These are phyloP conservation scores for Macrotis lagotis DNA, from an alignment of 2,113 vertebrate species.

Conservation along the genomic window DNA sequence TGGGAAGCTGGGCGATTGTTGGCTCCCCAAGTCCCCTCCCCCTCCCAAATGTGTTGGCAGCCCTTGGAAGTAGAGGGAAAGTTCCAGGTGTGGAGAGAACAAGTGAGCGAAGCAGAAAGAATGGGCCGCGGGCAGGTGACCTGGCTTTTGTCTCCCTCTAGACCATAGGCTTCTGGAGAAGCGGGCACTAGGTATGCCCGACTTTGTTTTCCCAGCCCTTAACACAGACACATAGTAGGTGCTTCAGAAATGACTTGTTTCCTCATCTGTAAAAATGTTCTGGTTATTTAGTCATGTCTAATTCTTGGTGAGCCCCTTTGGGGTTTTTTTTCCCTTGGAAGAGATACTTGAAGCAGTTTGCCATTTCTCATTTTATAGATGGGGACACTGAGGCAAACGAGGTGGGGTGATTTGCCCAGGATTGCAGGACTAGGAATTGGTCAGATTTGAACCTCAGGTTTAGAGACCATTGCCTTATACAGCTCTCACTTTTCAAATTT, in stretches of 20 bases:
- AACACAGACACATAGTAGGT: background rate
- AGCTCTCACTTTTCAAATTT: constrained; percentile 6
- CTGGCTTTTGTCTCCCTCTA: too few species aligned
- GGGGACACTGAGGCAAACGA: background rate
- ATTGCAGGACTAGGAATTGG: background rate
- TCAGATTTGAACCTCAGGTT: background rate
- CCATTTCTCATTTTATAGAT: background rate
- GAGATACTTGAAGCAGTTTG: background rate
- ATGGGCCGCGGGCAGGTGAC: background rate
- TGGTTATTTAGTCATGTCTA: background rate
- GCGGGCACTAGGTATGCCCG: background rate
- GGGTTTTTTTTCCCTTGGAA: background rate
- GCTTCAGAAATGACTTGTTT: background rate
- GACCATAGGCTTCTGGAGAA: background rate
- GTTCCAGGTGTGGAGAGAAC: background rate
- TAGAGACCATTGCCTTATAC: constrained; percentile 22
- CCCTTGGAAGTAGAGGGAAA: background rate
- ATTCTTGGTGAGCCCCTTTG: background rate
- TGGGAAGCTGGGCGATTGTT: background rate
- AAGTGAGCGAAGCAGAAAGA: background rate
- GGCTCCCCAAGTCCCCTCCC: background rate
- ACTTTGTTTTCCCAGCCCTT: too few species aligned
- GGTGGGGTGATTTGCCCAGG: background rate
- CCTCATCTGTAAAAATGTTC: background rate
- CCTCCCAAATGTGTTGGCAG: background rate